Evolutionary conservation across 1,140 invertebrate species (phyloP), one percentile per base, ranked within the genome.

Genomic region (Pseudomyrmex concolor): DNA sequence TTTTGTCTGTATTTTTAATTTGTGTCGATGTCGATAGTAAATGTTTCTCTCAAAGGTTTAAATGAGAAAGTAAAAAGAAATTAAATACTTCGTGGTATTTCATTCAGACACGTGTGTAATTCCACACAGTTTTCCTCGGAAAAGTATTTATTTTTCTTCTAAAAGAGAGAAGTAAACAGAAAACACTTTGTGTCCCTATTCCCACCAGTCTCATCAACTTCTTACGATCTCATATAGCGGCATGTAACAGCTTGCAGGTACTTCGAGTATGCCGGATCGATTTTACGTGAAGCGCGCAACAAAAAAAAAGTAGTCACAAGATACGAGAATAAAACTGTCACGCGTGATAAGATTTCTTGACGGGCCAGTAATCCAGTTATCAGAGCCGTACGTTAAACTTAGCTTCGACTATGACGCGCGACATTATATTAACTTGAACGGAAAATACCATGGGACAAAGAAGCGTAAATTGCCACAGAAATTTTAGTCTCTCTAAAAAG

Each of bases 171-270:
- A 60, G 2, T 10, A 62, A 45, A 45, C 10, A 48, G n/a, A 17
- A 45, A 25, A 9, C 10, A 54, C 34, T 7, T 71, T 13, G 5
- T 50, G 34, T 78, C 5, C 15, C 12, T 17, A 4, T 78, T 68
- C 34, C 13, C 54, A 57, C 2, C 34, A 55, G n/a, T 25, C 15
- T 68, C 63, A 13, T 25, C 64, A 57, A 57, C 57, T 78, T 55
- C 63, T 67, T 57, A 77, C 9, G 34, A 34, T 57, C 22, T 48
- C 43, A 68, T 34, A 78, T 78, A 50, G 51, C 34, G 57, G 57
- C 10, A 70, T 15, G 19, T 78, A 78, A 60, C 76, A 45, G 64
- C 51, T 66, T 48, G 15, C 76, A 78, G 76, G 34, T 78, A 51
- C 63, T 68, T 57, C 25, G 17, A 59, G 34, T 51, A 15, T 48